Conservation (phyloP, 2,888 invertebrate genomes). For the Eurytoma californica region DNA sequence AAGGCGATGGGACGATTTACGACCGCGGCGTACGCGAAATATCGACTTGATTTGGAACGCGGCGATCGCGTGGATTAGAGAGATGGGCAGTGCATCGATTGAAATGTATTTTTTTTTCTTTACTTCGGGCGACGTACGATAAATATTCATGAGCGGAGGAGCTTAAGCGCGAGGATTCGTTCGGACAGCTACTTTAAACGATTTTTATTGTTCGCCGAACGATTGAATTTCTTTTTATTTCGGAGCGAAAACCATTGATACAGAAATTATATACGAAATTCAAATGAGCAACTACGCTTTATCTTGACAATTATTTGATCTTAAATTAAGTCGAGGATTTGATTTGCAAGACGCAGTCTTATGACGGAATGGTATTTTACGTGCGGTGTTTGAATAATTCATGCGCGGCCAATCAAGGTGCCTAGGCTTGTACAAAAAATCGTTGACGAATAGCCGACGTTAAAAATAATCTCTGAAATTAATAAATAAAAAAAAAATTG, state of each 20-base stretch:
- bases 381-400: conserved; percentile 35
- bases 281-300: background rate
- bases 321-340: conserved; percentile 9
- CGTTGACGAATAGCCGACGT: no score
- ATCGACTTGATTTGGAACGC: no score
- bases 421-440: no score
- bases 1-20: no score
- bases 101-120: background rate
- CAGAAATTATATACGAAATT: background rate
- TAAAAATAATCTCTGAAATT: no score
- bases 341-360: conserved; percentile 10
- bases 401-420: background rate
- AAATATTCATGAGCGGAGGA: conserved; percentile 29
- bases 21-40: no score
- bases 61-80: background rate
- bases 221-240: background rate
- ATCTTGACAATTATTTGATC: background rate
- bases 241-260: background rate
- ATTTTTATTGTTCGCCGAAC: conserved; percentile 3
- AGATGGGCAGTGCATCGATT: background rate
- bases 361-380: conserved; percentile 30
- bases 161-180: background rate
- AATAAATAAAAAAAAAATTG: no score
- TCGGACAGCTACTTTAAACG: background rate
- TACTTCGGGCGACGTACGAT: background rate